phyloP scores from a whole-genome alignment of 2,888 invertebrate species.

The Heliconius ethilla region DNA sequence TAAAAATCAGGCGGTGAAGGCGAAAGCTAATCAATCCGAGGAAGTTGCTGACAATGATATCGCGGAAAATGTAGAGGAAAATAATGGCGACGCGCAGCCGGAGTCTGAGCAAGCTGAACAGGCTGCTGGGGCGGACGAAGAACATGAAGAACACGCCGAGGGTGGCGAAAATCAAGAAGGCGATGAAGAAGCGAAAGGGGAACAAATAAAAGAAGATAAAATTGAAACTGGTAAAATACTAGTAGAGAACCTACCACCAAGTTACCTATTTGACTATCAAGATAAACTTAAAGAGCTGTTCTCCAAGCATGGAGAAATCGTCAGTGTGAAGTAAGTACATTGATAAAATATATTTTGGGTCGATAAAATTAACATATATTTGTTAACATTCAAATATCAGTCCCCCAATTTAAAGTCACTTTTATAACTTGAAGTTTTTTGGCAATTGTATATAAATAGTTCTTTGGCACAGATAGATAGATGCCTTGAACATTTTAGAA shows the following conservation, averaged over 20 bases:
- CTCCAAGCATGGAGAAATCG: conserved; percentile 75
- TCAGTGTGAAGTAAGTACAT: conserved; percentile 69
- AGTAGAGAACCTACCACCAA: conserved; percentile 75
- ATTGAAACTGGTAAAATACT: conserved; percentile 78
- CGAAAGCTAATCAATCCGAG: conserved; percentile 58
- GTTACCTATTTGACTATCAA: conserved; percentile 77
- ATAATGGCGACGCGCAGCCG: conserved; percentile 64
- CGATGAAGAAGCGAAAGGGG: conserved; percentile 58
- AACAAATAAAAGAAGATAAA: conserved; percentile 71
- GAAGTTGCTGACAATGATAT: conserved; percentile 30
- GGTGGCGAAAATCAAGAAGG: conserved; percentile 54
- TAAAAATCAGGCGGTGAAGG: conserved; percentile 68
- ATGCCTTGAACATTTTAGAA: conserved; percentile 60
- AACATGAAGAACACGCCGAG: conserved; percentile 48
- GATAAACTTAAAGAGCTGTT: conserved; percentile 78
- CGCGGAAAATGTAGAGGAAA: conserved; percentile 58
- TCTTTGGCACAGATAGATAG: conserved; percentile 58
- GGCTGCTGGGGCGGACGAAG: conserved; percentile 49
- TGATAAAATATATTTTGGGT: conserved; percentile 21
- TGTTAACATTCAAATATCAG: conserved; percentile 81
- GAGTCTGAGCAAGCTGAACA: conserved; percentile 55
- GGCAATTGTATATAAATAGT: conserved; percentile 43
- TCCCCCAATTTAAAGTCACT: conserved; percentile 55
- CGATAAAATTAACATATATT: conserved; percentile 50
- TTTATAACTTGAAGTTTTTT: conserved; percentile 37